These are phyloP conservation scores for Hemistola chrysoprasaria DNA, from an alignment of 2,888 invertebrate species.

Conservation along the genomic window DNA sequence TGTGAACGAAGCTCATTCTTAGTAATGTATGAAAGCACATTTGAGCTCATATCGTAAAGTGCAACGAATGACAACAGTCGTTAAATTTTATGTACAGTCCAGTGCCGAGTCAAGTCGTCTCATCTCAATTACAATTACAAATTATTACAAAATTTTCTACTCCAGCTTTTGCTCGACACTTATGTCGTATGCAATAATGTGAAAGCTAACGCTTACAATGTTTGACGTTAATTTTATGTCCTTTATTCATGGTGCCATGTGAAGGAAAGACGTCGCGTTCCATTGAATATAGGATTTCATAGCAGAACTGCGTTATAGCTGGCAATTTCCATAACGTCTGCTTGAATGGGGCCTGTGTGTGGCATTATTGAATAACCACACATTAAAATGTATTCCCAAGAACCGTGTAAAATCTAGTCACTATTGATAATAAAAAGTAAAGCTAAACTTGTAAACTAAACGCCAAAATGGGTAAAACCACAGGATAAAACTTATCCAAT, in stretches of 20 bases:
- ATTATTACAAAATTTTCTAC: slow-evolving; percentile 77
- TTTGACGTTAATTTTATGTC: slow-evolving; percentile 33
- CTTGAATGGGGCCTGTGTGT: slow-evolving; percentile 2
- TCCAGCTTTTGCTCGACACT: slow-evolving; percentile 48
- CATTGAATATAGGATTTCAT: slow-evolving; percentile 23
- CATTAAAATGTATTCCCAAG: background rate
- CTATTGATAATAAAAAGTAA: no score
- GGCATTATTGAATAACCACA: slow-evolving; percentile 3
- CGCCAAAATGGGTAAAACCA: no score
- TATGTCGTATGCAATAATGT: slow-evolving; percentile 54
- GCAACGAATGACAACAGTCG: slow-evolving; percentile 69
- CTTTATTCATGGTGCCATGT: slow-evolving; percentile 29
- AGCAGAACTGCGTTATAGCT: slow-evolving; percentile 13
- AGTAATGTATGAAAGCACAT: slow-evolving; percentile 68
- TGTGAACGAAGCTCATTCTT: slow-evolving; percentile 57
- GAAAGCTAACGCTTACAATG: slow-evolving; percentile 52
- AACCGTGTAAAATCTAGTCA: no score
- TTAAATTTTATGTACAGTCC: slow-evolving; percentile 79
- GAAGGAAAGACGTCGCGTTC: slow-evolving; percentile 18
- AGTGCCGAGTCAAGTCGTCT: slow-evolving; percentile 56
- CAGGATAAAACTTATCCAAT: no score
- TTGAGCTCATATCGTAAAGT: slow-evolving; percentile 74
- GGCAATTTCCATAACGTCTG: slow-evolving; percentile 7
- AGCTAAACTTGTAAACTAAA: no score
- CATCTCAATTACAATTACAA: slow-evolving; percentile 79